These are phyloP conservation scores for Austrofundulus limnaeus DNA, from an alignment of 2,113 vertebrate species.

Conservation along the genomic window DNA sequence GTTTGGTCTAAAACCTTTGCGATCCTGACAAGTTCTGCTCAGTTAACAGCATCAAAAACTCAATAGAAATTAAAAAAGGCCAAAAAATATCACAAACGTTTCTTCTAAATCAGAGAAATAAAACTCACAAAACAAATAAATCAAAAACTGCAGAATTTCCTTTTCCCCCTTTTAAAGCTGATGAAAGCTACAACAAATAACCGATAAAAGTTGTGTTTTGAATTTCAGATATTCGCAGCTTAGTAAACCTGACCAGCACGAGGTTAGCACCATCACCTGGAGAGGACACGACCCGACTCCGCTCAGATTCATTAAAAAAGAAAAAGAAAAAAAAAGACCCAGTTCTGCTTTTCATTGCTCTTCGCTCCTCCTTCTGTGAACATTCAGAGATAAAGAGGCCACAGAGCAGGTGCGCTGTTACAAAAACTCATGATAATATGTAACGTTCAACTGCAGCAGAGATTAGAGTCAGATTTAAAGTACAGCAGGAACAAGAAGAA, in stretches of 20 bases:
- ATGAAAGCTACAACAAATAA: slow-evolving; percentile 7
- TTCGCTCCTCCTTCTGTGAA: slow-evolving; percentile 3
- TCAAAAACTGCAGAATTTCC: background rate
- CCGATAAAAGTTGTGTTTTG: background rate
- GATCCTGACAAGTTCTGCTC: slow-evolving; percentile 13
- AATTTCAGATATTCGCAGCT: slow-evolving; percentile 24
- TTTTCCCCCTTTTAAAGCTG: slow-evolving; percentile 1
- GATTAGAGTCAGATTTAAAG: slow-evolving; percentile 10
- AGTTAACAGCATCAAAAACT: slow-evolving; percentile 19
- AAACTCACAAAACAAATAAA: slow-evolving; percentile 3
- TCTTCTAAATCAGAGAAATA: background rate
- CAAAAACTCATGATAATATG: background rate
- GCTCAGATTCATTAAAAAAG: slow-evolving; percentile 10
- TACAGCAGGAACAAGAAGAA: slow-evolving; percentile 30
- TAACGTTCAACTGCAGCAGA: slow-evolving; percentile 13
- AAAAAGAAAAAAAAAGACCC: too few species aligned
- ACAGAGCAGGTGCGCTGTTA: background rate
- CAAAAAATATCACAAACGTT: background rate
- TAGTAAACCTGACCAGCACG: slow-evolving; percentile 51
- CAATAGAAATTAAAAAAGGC: too few species aligned
- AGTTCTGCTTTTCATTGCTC: background rate
- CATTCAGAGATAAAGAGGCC: background rate
- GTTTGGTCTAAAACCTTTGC: slow-evolving; percentile 54
- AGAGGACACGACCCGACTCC: slow-evolving; percentile 13
- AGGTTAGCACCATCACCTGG: slow-evolving; percentile 57